These are phyloP conservation scores for Ctenodactylus gundi DNA, from an alignment of 2,113 vertebrate genomes.

Conservation along the genomic window DNA sequence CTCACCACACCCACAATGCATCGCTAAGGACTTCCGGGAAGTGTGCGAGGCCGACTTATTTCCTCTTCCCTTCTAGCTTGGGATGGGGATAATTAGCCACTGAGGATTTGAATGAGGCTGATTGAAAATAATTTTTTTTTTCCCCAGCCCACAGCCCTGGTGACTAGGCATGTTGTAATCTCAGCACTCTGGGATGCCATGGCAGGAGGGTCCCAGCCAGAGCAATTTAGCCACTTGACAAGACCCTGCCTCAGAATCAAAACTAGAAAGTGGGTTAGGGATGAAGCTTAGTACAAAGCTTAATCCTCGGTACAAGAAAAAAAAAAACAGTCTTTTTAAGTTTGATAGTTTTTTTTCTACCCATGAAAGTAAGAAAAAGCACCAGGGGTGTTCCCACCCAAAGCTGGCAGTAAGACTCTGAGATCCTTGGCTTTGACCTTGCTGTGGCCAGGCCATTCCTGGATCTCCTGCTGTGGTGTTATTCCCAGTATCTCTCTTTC, in stretches of 20 bases:
- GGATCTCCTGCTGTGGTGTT: not conserved
- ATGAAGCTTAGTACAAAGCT: too few relatives aligned
- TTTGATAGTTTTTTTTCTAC: too few relatives aligned
- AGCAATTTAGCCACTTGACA: too few relatives aligned
- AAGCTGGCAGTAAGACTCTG: not conserved
- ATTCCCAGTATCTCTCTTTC: not conserved
- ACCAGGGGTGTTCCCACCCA: not conserved
- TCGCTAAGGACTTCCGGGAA: not conserved
- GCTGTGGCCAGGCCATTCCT: too few relatives aligned
- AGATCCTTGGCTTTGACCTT: not conserved
- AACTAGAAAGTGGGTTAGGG: too few relatives aligned
- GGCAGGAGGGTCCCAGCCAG: too few relatives aligned
- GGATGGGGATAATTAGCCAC: not conserved
- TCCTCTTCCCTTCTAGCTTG: not conserved
- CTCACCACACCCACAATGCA: rapidly evolving
- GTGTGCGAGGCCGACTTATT: not conserved
- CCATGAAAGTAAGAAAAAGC: too few relatives aligned
- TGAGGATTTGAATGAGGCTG: not conserved
- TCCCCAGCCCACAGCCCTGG: not conserved
- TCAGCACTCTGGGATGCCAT: too few relatives aligned
- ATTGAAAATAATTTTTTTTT: not conserved
- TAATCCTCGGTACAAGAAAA: too few relatives aligned
- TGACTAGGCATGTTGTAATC: too few relatives aligned
- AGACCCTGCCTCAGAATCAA: too few relatives aligned
- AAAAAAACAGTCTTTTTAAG: too few relatives aligned